Conservation (phyloP, 2,888 invertebrate species). For the Diachrysia chrysitis region DNA sequence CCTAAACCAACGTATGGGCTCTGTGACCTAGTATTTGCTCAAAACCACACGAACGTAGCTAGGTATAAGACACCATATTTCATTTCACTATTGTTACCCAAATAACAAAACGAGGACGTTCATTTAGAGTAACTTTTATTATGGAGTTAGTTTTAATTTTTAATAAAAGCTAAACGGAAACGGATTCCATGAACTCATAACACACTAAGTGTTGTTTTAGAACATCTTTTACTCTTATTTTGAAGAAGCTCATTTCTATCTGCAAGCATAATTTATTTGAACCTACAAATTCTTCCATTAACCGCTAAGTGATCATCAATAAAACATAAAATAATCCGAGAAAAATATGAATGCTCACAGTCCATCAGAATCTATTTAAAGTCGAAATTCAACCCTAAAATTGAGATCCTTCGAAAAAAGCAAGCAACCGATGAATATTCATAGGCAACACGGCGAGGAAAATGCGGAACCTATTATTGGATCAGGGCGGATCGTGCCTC, state of each 20-base stretch:
- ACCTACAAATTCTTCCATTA: conserved; percentile 42
- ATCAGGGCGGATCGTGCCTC: conserved; percentile 60
- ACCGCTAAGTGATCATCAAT: conserved; percentile 36
- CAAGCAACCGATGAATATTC: conserved; percentile 63
- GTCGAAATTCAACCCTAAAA: conserved; percentile 61
- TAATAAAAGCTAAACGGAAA: too few relatives aligned
- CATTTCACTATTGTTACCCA: neutral
- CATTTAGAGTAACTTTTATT: neutral
- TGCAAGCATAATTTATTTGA: conserved; percentile 42
- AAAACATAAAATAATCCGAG: conserved; percentile 46
- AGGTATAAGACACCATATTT: conserved; percentile 18
- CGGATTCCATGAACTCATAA: neutral
- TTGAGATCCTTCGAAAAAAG: conserved; percentile 53
- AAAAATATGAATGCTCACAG: conserved; percentile 51
- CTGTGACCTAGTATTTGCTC: conserved; percentile 34
- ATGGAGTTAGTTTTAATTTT: neutral
- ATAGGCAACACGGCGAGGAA: conserved; percentile 56
- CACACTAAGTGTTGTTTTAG: neutral
- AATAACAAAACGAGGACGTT: neutral
- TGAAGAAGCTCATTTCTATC: neutral
- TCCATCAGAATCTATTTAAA: conserved; percentile 43
- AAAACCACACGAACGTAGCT: conserved; percentile 14
- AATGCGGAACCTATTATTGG: conserved; percentile 65
- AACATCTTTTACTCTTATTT: too few relatives aligned
- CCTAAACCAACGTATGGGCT: conserved; percentile 18